Percentiles rank a stretch among this genome's conserved stretches.
phyloP scores from a whole-genome alignment of 2,888 invertebrate species.

The Blomia tropicalis region DNA sequence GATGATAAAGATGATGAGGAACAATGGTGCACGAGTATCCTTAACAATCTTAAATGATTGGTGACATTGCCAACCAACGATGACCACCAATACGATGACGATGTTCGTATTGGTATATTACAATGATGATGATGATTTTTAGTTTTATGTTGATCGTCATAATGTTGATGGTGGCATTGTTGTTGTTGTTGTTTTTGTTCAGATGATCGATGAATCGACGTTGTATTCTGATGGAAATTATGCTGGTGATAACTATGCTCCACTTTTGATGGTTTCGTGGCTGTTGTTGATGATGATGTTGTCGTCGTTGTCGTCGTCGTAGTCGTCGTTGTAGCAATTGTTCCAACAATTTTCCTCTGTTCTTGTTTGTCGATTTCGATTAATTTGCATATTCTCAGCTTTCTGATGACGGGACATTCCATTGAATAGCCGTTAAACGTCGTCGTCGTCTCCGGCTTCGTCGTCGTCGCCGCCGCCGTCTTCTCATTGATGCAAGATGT shows the following conservation, averaged over 20 bases:
- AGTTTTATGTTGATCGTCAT: neutral
- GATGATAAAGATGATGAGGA: neutral
- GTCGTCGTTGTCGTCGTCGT: neutral
- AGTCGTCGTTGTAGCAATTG: neutral
- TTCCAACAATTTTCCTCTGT: neutral
- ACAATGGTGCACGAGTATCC: no score
- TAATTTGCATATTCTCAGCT: constrained; percentile 6
- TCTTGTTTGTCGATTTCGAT: neutral
- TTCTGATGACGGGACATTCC: constrained; percentile 5
- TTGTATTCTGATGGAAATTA: neutral
- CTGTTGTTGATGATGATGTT: neutral
- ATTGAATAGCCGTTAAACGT: neutral
- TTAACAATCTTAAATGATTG: no score
- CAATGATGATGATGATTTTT: constrained; percentile 4
- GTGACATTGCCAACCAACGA: no score
- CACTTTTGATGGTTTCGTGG: neutral
- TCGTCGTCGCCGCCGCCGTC: no score
- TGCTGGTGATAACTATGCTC: neutral
- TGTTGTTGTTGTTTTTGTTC: no score
- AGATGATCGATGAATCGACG: no score
- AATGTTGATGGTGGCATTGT: no score
- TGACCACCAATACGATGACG: no score
- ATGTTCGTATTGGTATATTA: no score
- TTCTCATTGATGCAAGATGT: constrained; percentile 7
- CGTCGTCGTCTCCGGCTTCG: no score